phyloP scores from a whole-genome alignment of 2,797 vertebrate genomes.

The Bryconaethiops microstoma region DNA sequence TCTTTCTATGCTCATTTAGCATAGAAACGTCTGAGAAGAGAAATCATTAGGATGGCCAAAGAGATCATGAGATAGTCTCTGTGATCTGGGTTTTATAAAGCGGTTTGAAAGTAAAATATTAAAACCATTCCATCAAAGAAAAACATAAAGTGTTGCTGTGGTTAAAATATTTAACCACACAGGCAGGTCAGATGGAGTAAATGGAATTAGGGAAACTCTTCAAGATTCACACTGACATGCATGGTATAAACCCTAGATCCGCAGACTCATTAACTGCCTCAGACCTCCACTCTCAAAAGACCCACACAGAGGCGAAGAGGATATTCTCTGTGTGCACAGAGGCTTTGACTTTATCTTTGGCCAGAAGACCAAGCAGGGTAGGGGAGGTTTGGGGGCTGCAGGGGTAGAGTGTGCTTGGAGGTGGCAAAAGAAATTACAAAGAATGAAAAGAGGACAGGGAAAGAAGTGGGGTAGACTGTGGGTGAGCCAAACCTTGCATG shows the following conservation, averaged over 20 bases:
- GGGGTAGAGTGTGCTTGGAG: slow-evolving; percentile 46
- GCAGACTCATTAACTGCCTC: slow-evolving; percentile 63
- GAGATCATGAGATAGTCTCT: slow-evolving; percentile 67
- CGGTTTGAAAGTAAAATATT: background rate
- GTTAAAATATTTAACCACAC: background rate
- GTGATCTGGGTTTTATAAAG: slow-evolving; percentile 64
- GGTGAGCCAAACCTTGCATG: slow-evolving; percentile 97
- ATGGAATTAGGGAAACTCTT: background rate
- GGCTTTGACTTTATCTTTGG: slow-evolving; percentile 71
- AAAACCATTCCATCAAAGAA: slow-evolving; percentile 25
- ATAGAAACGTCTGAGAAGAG: slow-evolving; percentile 78
- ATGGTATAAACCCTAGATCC: slow-evolving; percentile 66
- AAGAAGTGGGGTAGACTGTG: slow-evolving; percentile 23
- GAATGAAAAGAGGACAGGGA: slow-evolving; percentile 9
- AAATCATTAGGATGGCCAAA: slow-evolving; percentile 69
- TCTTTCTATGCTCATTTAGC: slow-evolving; percentile 79
- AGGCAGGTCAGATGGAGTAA: slow-evolving; percentile 3
- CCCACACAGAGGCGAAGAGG: slow-evolving; percentile 24
- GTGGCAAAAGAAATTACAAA: slow-evolving; percentile 26
- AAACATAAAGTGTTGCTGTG: background rate
- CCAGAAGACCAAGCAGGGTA: slow-evolving; percentile 57
- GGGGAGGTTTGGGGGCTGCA: slow-evolving; percentile 47
- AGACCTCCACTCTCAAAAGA: slow-evolving; percentile 18
- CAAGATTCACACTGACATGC: background rate
- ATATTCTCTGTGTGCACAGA: slow-evolving; percentile 64